Evolutionary conservation across 1,140 invertebrate species (phyloP).

Genomic region (Drosophila simulans): DNA sequence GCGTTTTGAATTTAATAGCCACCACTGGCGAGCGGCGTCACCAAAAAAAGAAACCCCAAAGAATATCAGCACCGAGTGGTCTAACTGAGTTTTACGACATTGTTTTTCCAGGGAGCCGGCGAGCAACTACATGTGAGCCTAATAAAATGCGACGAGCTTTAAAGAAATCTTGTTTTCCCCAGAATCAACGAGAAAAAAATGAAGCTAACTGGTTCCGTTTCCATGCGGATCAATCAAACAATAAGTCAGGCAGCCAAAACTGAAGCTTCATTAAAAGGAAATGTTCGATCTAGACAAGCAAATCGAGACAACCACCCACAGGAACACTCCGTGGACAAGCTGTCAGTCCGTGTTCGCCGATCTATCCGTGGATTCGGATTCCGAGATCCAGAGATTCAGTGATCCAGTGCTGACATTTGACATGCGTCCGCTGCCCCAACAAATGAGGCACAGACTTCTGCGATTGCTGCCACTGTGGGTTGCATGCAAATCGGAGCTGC

Average conservation of each 20-base stretch:
- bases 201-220: constrained; percentile 14
- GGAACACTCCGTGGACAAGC: constrained; percentile 46
- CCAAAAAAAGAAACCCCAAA: background rate
- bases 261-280: constrained; percentile 72
- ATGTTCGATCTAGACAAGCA: constrained; percentile 43
- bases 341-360: constrained; percentile 55
- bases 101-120: constrained; percentile 37
- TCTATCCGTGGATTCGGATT: constrained; percentile 45
- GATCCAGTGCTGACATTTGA: constrained; percentile 70
- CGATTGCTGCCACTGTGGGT: constrained; percentile 8
- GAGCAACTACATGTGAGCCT: constrained; percentile 34
- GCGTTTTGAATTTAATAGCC: constrained; percentile 66
- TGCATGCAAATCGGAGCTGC: constrained; percentile 43
- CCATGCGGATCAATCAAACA: constrained; percentile 63
- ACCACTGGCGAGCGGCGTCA: constrained; percentile 19
- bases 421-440: constrained; percentile 63
- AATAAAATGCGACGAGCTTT: constrained; percentile 71
- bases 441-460: constrained; percentile 38
- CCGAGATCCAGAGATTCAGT: constrained; percentile 8
- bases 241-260: constrained; percentile 47
- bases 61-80: constrained; percentile 13
- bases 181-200: constrained; percentile 18
- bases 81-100: constrained; percentile 67
- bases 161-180: constrained; percentile 35
- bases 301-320: constrained; percentile 53